A percentile compares a stretch with the other conserved stretches of the same genome.
Conservation (phyloP, 2,797 vertebrate species). For the Paguma larvata region DNA sequence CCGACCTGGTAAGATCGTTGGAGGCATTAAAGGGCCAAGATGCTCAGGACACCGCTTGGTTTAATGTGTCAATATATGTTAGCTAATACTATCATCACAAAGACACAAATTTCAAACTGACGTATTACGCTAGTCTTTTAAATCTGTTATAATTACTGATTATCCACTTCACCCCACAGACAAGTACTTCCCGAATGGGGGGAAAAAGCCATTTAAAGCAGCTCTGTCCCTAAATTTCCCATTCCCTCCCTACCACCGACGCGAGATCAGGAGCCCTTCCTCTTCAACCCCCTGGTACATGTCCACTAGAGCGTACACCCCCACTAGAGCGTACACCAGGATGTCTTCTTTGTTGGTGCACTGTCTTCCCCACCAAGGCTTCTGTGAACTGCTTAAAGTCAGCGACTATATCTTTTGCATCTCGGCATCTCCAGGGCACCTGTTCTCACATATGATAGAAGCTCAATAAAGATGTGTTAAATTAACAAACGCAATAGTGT, state of each 20-base stretch:
- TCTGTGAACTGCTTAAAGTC: background rate
- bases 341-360: background rate
- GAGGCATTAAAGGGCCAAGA: background rate
- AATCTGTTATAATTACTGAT: conserved; percentile 54
- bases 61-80: conserved; percentile 13
- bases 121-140: conserved; percentile 36
- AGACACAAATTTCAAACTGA: conserved; percentile 54
- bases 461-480: conserved; percentile 18
- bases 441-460: background rate
- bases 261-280: background rate
- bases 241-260: background rate
- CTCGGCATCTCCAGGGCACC: background rate
- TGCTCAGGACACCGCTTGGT: background rate
- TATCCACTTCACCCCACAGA: background rate
- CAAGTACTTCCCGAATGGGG: background rate
- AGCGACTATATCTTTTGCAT: background rate
- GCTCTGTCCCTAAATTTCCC: background rate
- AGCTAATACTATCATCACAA: conserved; percentile 2
- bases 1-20: background rate
- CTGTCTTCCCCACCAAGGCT: background rate
- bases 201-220: background rate
- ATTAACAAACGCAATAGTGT: background rate
- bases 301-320: background rate
- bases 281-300: background rate
- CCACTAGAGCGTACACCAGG: no score